Base-by-base conservation (phyloP, 2,888 invertebrate genomes). In the Cactoblastis cactorum region DNA sequence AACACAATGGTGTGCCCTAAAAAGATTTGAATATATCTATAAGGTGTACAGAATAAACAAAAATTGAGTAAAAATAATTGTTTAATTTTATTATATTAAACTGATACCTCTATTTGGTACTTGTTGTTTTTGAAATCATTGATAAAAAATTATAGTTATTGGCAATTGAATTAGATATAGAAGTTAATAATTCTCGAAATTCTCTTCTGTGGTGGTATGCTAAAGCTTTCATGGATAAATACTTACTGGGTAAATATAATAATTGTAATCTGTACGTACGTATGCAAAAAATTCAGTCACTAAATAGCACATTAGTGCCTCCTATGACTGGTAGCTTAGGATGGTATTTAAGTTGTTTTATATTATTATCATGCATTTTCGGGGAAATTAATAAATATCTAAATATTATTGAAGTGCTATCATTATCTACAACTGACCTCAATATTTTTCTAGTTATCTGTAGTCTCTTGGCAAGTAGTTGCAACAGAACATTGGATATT, bases 301-400 rank as follows among this genome's bases (percentile, higher is more conserved):
- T 45, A 45, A n/a, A 34, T 14, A 46, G 34, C 34, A 54, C 38
- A 39, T 46, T 19, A 38, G 33, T 39, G 52, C 32, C 12, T 39
- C 49, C 41, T n/a, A 28, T 35, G 47, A 50, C 22, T 50, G 39
- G 22, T 49, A 49, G 39, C 33, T 41, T 45, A 48, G 47, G 24
- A 28, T 50, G 53, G 51, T 39, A 51, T 33, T 49, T 51, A 51
- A 50, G 45, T 54, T 15, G 34, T 52, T 50, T 53, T 55, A 37
- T 55, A 41, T 58, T 53, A 11, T 37, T 34, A 58, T 57, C 38
- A 46, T 51, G 48, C 43, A 55, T 61, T 57, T 58, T 57, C 48
- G 57, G 63, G 56, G 54, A 56, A 60, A 61, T 62, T 59, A 62
- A 63, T 49, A 49, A 41, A 49, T 41, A 33, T 49, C 19, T 19